A percentile compares a stretch with the other conserved stretches of the same genome.
These are phyloP conservation scores for Parnassius apollo DNA, from an alignment of 2,888 invertebrate species.

Conservation along the genomic window DNA sequence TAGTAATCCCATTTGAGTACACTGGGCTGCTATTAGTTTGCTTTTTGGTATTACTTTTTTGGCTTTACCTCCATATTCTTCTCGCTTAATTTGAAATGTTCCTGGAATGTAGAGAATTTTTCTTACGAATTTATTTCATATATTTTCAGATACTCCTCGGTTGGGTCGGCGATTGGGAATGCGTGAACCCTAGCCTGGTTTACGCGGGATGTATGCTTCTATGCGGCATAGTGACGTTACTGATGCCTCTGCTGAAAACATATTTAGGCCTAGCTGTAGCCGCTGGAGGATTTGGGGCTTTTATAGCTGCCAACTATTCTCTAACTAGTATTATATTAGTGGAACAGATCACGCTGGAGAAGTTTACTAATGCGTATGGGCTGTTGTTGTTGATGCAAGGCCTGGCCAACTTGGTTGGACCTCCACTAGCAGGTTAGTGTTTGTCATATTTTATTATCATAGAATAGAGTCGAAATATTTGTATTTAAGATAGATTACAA, in stretches of 20 bases:
- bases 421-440: conserved; percentile 90
- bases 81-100: no score
- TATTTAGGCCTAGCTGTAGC: conserved; percentile 83
- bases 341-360: conserved; percentile 92
- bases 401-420: conserved; percentile 93
- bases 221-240: conserved; percentile 84
- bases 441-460: no score
- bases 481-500: no score
- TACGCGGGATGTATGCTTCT: conserved; percentile 90
- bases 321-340: conserved; percentile 95
- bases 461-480: no score
- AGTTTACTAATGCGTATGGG: conserved; percentile 95
- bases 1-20: no score
- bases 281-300: conserved; percentile 92
- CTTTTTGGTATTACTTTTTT: no score
- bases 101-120: no score
- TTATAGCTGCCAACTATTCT: conserved; percentile 95
- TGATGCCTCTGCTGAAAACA: conserved; percentile 82
- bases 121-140: no score
- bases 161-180: conserved; percentile 91
- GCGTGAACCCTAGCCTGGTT: conserved; percentile 88
- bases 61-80: no score
- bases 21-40: no score
- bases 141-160: conserved; percentile 87
- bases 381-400: conserved; percentile 93